Evolutionary conservation across 2,888 invertebrate genomes (phyloP).

Genomic region (Harpagoxenus sublaevis): DNA sequence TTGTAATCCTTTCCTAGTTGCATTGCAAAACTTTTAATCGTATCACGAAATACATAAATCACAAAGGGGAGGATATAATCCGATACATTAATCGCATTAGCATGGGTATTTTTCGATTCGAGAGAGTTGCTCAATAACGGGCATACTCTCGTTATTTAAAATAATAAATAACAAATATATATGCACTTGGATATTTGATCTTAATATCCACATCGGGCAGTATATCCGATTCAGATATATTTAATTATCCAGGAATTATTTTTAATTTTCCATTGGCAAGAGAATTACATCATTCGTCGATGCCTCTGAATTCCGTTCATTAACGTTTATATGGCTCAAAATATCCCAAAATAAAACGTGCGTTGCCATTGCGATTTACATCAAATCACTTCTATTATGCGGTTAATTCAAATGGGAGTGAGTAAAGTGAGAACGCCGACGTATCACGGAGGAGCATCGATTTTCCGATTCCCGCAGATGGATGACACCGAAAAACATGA

Average conservation of each 20-base stretch:
- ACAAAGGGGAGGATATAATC: not conserved
- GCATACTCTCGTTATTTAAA: not conserved
- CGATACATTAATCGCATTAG: conserved; percentile 37
- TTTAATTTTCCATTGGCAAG: not conserved
- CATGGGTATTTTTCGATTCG: conserved; percentile 5
- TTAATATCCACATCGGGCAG: not conserved
- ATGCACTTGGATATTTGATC: not conserved
- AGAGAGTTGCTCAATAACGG: conserved; percentile 12
- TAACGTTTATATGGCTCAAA: not conserved
- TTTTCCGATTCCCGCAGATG: conserved; percentile 37
- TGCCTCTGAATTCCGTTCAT: not conserved
- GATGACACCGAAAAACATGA: conserved; percentile 29
- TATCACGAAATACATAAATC: conserved; percentile 25
- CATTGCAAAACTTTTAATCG: conserved; percentile 11
- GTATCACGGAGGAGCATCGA: conserved; percentile 19
- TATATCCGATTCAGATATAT: not conserved
- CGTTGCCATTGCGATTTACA: not conserved
- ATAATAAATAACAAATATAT: conserved; percentile 12
- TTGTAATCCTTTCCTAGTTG: conserved; percentile 18
- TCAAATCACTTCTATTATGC: not conserved
- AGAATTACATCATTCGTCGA: not conserved
- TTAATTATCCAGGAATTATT: not conserved
- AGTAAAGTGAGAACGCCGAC: not conserved
- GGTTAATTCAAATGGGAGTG: not conserved
- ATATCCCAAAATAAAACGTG: not conserved